Evolutionary conservation across 2,797 vertebrate species (phyloP).

Genomic region (Tenualosa ilisha): DNA sequence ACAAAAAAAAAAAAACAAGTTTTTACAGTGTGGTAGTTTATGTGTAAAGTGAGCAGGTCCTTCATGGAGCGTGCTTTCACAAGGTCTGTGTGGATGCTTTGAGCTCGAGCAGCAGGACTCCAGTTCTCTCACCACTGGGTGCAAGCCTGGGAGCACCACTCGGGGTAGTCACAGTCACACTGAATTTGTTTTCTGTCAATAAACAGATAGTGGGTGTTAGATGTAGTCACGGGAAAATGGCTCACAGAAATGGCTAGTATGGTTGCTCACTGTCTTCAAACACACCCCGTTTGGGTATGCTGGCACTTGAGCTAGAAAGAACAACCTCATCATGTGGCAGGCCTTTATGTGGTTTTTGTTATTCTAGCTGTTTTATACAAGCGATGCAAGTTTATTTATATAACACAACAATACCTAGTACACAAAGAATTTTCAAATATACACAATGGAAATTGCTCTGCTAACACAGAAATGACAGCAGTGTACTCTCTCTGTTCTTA

Average conservation of each 20-base stretch:
- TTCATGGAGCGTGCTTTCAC: background rate
- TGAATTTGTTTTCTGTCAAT: conserved; percentile 54
- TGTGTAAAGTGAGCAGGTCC: conserved; percentile 6
- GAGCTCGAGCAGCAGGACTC: conserved; percentile 37
- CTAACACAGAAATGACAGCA: background rate
- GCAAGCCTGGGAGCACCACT: conserved; percentile 20
- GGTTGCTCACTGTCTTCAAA: background rate
- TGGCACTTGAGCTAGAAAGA: background rate
- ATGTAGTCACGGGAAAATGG: conserved; percentile 18
- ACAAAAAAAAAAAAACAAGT: too few relatives aligned
- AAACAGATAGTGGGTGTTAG: conserved; percentile 16
- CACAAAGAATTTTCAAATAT: background rate
- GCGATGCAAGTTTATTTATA: background rate
- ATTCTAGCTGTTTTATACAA: background rate
- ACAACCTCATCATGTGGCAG: background rate
- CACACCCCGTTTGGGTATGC: background rate
- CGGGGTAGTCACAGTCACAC: conserved; percentile 42
- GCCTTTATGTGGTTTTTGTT: background rate
- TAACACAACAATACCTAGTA: background rate
- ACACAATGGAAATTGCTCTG: background rate
- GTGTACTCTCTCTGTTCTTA: background rate
- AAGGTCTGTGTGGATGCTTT: conserved; percentile 29
- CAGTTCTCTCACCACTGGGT: conserved; percentile 54
- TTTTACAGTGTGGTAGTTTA: background rate
- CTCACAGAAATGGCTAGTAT: background rate